A percentile compares a stretch with the other conserved stretches of the same genome.
phyloP scores from a whole-genome alignment of 2,888 invertebrate genomes.

The Opisthograptis luteolata region DNA sequence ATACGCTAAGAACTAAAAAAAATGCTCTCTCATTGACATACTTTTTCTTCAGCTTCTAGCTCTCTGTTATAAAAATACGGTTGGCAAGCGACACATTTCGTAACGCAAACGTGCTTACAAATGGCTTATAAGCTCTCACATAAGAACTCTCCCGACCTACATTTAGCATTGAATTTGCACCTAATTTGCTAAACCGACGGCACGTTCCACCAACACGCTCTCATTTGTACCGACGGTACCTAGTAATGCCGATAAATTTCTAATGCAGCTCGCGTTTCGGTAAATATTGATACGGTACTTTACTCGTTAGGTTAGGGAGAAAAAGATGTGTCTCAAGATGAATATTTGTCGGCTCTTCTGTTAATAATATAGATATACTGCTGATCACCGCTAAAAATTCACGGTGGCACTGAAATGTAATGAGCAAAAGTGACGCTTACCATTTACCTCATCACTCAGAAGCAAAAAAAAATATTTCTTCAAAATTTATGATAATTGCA shows the following conservation, averaged over 20 bases:
- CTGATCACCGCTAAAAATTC: no score
- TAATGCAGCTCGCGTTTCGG: constrained; percentile 3
- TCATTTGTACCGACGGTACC: constrained; percentile 16
- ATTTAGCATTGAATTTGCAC: constrained; percentile 20
- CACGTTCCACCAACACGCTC: constrained; percentile 12
- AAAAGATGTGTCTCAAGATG: no score
- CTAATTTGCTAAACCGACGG: constrained; percentile 19
- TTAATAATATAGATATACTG: background rate
- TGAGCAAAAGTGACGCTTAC: no score
- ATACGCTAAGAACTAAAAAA: no score
- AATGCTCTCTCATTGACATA: no score
- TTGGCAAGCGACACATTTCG: background rate
- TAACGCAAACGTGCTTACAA: background rate
- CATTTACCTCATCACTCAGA: no score
- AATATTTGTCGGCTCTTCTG: no score
- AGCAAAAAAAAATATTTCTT: no score
- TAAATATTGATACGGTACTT: constrained; percentile 7
- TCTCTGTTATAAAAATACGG: background rate
- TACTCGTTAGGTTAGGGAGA: no score
- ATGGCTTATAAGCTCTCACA: background rate
- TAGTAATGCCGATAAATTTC: constrained; percentile 10
- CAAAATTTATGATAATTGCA: no score
- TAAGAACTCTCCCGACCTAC: background rate
- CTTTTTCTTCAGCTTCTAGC: no score
- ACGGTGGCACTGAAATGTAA: no score